Percentiles rank a stretch among this genome's conserved stretches.
Evolutionary conservation across 30 jellyfish, hydroid and myxozoan genomes (phyloP).

Genomic region (Catostylus mosaicus): DNA sequence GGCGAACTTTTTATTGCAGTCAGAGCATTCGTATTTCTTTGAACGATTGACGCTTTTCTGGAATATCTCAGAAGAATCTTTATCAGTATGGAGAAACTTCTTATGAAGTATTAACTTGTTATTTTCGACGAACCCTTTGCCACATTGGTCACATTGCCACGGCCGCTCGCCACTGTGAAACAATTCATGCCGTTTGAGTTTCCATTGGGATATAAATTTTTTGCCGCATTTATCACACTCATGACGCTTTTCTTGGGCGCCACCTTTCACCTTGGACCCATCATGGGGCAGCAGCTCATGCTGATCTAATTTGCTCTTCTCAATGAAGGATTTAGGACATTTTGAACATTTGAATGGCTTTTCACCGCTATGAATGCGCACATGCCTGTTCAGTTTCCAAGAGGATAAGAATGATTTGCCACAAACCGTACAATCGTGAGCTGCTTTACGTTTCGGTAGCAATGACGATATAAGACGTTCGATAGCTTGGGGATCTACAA

Average conservation of each 20-base stretch:
- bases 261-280: slow-evolving; percentile 27
- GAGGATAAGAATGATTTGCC: slow-evolving; percentile 60
- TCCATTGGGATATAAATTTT: slow-evolving; percentile 68
- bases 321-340: slow-evolving; percentile 52
- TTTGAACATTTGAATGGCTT: slow-evolving; percentile 66
- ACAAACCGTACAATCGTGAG: slow-evolving; percentile 59
- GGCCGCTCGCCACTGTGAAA: slow-evolving; percentile 77
- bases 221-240: slow-evolving; percentile 54
- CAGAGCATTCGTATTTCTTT: slow-evolving; percentile 51
- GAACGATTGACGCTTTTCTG: slow-evolving; percentile 22
- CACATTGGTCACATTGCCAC: slow-evolving; percentile 65
- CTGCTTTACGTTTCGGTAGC: slow-evolving; percentile 60
- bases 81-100: slow-evolving; percentile 46
- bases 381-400: slow-evolving; percentile 71
- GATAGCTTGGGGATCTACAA: slow-evolving; percentile 66
- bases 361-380: slow-evolving; percentile 68
- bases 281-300: slow-evolving; percentile 66
- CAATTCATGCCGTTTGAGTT: slow-evolving; percentile 49
- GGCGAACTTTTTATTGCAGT: slow-evolving; percentile 63
- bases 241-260: slow-evolving; percentile 45
- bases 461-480: slow-evolving; percentile 57
- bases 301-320: slow-evolving; percentile 64
- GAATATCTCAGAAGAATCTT: slow-evolving; percentile 21
- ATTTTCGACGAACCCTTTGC: slow-evolving; percentile 69
- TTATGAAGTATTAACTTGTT: slow-evolving; percentile 52